Percentiles rank a stretch among this genome's conserved stretches.
Evolutionary conservation across 2,888 invertebrate genomes (phyloP).

Genomic region (Congeria kusceri): DNA sequence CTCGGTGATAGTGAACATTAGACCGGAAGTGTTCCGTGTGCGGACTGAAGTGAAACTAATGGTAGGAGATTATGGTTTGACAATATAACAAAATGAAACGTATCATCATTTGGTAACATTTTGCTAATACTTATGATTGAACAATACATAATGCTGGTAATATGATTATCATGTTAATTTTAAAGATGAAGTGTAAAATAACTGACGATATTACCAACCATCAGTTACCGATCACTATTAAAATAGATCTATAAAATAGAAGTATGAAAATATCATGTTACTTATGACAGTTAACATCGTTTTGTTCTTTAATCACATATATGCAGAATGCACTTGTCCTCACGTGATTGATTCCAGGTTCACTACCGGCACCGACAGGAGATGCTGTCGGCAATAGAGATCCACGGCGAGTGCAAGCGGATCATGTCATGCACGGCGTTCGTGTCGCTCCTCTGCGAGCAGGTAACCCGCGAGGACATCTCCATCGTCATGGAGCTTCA

Average conservation of each 20-base stretch:
- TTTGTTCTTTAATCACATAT: no score
- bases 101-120: no score
- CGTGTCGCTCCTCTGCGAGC: constrained; percentile 40
- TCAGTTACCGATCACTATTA: no score
- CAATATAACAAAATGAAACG: neutral
- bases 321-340: no score
- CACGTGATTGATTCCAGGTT: constrained; percentile 21
- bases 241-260: no score
- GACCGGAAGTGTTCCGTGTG: constrained; percentile 21
- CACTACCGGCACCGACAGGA: constrained; percentile 43
- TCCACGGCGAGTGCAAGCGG: constrained; percentile 44
- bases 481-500: constrained; percentile 38
- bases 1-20: constrained; percentile 35
- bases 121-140: no score
- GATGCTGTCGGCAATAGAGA: constrained; percentile 39
- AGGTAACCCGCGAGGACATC: constrained; percentile 34
- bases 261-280: no score
- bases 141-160: no score
- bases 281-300: no score
- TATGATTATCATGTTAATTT: no score
- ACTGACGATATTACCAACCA: no score
- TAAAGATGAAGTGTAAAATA: no score
- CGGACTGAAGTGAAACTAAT: constrained; percentile 39
- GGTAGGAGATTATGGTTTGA: constrained; percentile 16
- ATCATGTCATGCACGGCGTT: constrained; percentile 47